Conservation (phyloP, 1,140 invertebrate species). For the Solenopsis invicta region DNA sequence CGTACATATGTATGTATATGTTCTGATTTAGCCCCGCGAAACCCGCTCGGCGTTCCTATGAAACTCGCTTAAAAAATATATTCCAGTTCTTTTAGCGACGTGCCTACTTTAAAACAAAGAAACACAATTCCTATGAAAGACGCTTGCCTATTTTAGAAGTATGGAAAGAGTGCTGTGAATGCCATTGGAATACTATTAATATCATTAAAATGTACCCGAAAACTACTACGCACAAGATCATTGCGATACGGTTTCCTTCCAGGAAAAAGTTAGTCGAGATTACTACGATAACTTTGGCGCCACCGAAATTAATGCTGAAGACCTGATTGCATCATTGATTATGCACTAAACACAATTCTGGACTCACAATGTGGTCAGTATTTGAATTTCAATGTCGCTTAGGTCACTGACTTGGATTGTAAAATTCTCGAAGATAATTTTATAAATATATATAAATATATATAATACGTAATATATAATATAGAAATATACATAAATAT, state of each 20-base stretch:
- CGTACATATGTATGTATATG: constrained; percentile 77
- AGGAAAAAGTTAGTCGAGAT: constrained; percentile 17
- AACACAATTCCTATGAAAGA: constrained; percentile 32
- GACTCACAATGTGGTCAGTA: not conserved
- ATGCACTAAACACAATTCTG: not conserved
- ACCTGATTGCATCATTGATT: constrained; percentile 1
- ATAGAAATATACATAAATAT: not conserved
- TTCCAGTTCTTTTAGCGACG: constrained; percentile 55
- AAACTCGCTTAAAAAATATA: constrained; percentile 51
- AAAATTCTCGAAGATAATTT: not conserved
- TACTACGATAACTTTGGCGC: constrained; percentile 28
- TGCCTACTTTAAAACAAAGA: constrained; percentile 64
- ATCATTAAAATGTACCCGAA: constrained; percentile 64
- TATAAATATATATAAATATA: no score
- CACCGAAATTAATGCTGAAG: constrained; percentile 21
- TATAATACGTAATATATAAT: no score
- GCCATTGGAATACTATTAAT: constrained; percentile 70
- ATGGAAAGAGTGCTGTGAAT: constrained; percentile 58
- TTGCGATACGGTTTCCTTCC: not conserved
- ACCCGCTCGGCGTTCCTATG: constrained; percentile 33
- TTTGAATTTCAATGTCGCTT: constrained; percentile 5
- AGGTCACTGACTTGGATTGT: not conserved
- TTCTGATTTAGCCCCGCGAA: constrained; percentile 24
- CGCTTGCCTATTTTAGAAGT: constrained; percentile 23
- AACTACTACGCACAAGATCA: not conserved